phyloP scores from a whole-genome alignment of 2,797 vertebrate genomes.

The Pangasius mekongensis region DNA sequence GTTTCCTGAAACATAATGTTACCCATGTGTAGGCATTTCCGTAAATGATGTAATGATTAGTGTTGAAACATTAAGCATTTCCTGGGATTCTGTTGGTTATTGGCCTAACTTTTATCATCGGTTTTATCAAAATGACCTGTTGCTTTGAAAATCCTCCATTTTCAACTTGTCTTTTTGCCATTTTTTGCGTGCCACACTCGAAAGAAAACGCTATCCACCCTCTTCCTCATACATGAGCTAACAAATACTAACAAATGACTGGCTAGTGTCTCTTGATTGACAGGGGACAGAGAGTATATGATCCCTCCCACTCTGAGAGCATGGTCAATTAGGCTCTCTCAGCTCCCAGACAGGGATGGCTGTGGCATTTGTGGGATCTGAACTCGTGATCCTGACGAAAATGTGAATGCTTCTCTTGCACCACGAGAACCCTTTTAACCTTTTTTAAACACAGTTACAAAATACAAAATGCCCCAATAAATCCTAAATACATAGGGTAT shows the following conservation, averaged over 20 bases:
- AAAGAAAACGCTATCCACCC: not conserved
- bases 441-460: not conserved
- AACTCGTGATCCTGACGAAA: not conserved
- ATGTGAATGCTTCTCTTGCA: not conserved
- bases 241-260: not conserved
- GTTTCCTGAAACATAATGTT: not conserved
- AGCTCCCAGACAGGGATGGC: not conserved
- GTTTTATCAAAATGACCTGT: not conserved
- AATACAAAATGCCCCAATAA: not conserved
- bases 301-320: not conserved
- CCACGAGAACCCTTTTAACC: not conserved
- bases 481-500: not conserved
- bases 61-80: not conserved
- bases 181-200: not conserved
- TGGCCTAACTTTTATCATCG: not conserved
- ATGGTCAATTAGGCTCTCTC: not conserved
- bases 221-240: not conserved
- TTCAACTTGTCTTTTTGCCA: not conserved
- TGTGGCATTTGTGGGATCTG: not conserved
- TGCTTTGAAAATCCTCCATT: not conserved
- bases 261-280: not conserved
- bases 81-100: not conserved
- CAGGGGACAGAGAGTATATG: not conserved
- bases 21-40: not conserved
- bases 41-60: not conserved